phyloP scores from a whole-genome alignment of 2,113 vertebrate species.

The Trematomus loennbergii region DNA sequence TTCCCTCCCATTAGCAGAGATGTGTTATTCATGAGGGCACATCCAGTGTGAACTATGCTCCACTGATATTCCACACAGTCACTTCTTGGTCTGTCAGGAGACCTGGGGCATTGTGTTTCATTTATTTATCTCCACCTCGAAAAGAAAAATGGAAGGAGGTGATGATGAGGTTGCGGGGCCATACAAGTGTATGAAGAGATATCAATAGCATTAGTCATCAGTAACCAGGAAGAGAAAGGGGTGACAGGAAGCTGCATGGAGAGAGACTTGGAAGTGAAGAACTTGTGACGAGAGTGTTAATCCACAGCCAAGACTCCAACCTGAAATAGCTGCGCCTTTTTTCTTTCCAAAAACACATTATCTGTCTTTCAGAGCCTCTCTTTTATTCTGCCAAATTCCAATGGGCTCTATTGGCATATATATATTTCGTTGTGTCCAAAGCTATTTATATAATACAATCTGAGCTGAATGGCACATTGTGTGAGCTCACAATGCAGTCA shows the following conservation, averaged over 20 bases:
- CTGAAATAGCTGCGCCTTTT: constrained; percentile 46
- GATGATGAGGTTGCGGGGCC: constrained; percentile 58
- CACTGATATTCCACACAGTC: constrained; percentile 82
- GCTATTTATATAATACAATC: constrained; percentile 72
- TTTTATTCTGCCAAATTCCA: constrained; percentile 73
- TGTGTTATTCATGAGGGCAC: constrained; percentile 87
- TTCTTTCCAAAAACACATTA: constrained; percentile 70
- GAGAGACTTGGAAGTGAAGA: constrained; percentile 43
- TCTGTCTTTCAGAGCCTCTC: constrained; percentile 62
- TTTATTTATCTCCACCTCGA: constrained; percentile 72
- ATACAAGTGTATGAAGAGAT: constrained; percentile 67
- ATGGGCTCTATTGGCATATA: constrained; percentile 69
- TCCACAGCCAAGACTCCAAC: constrained; percentile 21
- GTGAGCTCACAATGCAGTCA: constrained; percentile 64
- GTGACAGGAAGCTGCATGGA: constrained; percentile 12
- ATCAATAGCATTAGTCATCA: constrained; percentile 62
- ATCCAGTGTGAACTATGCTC: constrained; percentile 83
- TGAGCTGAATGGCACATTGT: constrained; percentile 72
- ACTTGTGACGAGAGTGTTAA: constrained; percentile 56
- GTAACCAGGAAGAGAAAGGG: constrained; percentile 31
- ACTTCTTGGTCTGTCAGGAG: constrained; percentile 74
- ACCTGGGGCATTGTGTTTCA: constrained; percentile 71
- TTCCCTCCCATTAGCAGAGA: constrained; percentile 82
- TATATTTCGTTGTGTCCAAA: constrained; percentile 55
- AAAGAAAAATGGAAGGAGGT: constrained; percentile 43